Evolutionary conservation across 1,140 invertebrate species (phyloP).

Genomic region (Trichonephila clavata): DNA sequence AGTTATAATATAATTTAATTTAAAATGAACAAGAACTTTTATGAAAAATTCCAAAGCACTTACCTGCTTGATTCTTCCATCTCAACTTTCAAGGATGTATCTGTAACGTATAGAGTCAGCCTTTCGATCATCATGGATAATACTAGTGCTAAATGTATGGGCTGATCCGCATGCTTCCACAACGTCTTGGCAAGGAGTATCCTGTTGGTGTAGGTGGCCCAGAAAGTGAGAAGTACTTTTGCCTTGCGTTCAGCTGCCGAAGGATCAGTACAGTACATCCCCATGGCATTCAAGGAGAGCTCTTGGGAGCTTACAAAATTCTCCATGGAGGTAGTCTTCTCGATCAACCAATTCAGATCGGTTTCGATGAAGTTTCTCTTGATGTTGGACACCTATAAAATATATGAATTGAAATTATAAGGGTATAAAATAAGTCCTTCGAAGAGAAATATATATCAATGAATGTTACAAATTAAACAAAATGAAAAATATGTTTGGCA

Average conservation of each 20-base stretch:
- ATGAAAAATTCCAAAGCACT: background rate
- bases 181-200: conserved; percentile 81
- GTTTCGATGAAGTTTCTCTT: conserved; percentile 79
- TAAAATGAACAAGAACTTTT: too few species aligned
- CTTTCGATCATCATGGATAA: conserved; percentile 79
- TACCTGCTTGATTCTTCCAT: conserved; percentile 78
- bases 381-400: conserved; percentile 76
- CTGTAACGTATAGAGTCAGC: conserved; percentile 77
- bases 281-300: conserved; percentile 80
- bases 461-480: too few species aligned
- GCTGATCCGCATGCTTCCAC: conserved; percentile 82
- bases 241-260: conserved; percentile 80
- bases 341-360: conserved; percentile 79
- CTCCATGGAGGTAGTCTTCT: conserved; percentile 79
- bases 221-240: conserved; percentile 79
- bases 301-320: conserved; percentile 81
- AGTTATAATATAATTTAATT: too few species aligned
- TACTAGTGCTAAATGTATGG: conserved; percentile 81
- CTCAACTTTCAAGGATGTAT: conserved; percentile 78
- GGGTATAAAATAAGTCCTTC: too few species aligned
- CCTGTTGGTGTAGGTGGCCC: conserved; percentile 80
- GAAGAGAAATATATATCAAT: too few species aligned
- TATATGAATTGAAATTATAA: too few species aligned
- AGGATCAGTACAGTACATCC: conserved; percentile 79
- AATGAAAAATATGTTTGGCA: too few species aligned